Evolutionary conservation across 2,113 vertebrate species (phyloP), one percentile per base, ranked within the genome.

Genomic region (Climacteris rufus): DNA sequence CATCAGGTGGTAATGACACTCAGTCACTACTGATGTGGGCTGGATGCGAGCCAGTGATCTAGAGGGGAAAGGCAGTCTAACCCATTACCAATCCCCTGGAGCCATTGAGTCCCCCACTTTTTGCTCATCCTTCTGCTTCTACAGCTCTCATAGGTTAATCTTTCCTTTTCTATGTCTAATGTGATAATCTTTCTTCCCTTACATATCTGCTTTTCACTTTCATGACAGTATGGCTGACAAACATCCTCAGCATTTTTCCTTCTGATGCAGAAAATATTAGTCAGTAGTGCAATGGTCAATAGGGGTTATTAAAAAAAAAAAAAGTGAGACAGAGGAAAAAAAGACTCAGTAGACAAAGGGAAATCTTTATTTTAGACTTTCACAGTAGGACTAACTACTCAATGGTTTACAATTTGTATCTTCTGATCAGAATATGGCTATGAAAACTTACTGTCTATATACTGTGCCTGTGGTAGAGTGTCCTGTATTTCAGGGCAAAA

Each of bases 161-260:
- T 96, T 96, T 96, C 94, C 94, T 95, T 90, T 90, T 89, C 86
- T 88, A 28, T 76, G 84, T 95, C 89, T 96, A 96, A 90, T 95
- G 92, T 77, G 90, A 94, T 96, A 81, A 97, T 97, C 83, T 93
- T 97, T 97, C 95, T 97, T 96, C 87, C 95, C 93, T 95, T 96
- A 96, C 61, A 61, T 89, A 87, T 65, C 86, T 96, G 54, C 93
- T 90, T 95, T 97, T 97, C 92, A 93, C 88, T 97, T 91, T 72
- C 78, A 24, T 70, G 93, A 87, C 95, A 91, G 83, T 74, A 47
- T 60, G 78, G 88, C 88, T 97, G 93, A 96, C 93, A 97, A 96
- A 96, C 95, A 93, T 44, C 83, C 83, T 87, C 61, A 72, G 83
- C 88, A 70, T 74, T 91, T 95, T 92, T 87, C 31, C 88, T 77